Percentiles rank a stretch among this genome's conserved stretches.
Evolutionary conservation across 2,797 vertebrate genomes (phyloP).

Genomic region (Pampus argenteus): DNA sequence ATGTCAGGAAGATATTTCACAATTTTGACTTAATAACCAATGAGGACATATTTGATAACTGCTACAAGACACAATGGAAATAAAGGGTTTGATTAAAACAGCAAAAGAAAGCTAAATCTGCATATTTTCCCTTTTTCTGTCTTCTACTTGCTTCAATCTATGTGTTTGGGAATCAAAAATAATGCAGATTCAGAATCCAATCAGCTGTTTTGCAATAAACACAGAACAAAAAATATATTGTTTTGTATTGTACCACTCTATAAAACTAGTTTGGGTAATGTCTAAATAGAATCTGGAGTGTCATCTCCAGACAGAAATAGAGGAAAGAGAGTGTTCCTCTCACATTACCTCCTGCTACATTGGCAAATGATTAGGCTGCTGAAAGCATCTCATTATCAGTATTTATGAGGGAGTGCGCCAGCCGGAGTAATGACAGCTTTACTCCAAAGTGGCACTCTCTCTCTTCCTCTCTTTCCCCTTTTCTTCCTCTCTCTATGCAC

Average conservation of each 20-base stretch:
- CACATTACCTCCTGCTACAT: slow-evolving; percentile 73
- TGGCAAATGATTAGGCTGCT: slow-evolving; percentile 83
- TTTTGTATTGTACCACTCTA: slow-evolving; percentile 28
- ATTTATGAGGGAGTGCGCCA: slow-evolving; percentile 84
- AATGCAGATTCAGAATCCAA: background rate
- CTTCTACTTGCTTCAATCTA: background rate
- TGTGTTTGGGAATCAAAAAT: background rate
- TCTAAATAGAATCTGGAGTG: slow-evolving; percentile 51
- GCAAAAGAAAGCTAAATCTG: background rate
- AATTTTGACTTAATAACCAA: background rate
- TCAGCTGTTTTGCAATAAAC: background rate
- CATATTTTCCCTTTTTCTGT: background rate
- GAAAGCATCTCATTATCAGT: slow-evolving; percentile 86
- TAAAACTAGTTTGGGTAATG: slow-evolving; percentile 15
- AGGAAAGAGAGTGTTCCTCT: slow-evolving; percentile 72
- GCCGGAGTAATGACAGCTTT: slow-evolving; percentile 84
- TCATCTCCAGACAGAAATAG: slow-evolving; percentile 58
- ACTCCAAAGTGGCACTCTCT: slow-evolving; percentile 78
- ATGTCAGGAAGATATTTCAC: background rate
- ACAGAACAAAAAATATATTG: background rate
- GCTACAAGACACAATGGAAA: too few relatives aligned
- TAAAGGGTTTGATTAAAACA: background rate
- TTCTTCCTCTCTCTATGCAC: background rate
- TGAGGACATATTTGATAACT: too few relatives aligned
- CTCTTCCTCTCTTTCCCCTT: slow-evolving; percentile 32